Evolutionary conservation across 2,113 vertebrate genomes (phyloP).

Genomic region (Nyctereutes procyonoides): DNA sequence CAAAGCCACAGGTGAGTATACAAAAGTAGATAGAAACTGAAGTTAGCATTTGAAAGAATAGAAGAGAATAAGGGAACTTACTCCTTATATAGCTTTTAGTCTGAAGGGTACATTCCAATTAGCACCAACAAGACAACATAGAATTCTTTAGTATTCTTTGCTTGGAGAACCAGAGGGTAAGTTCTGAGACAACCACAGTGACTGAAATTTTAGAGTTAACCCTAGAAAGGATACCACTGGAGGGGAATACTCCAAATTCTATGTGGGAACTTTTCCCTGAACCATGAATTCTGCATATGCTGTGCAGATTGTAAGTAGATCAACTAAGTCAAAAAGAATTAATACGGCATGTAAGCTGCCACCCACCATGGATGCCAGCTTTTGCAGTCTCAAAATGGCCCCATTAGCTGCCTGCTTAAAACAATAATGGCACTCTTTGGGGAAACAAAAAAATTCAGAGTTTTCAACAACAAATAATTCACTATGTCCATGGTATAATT

Average conservation of each 20-base stretch:
- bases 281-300: neutral
- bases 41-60: neutral
- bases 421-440: neutral
- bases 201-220: neutral
- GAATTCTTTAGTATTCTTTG: neutral
- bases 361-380: neutral
- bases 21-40: neutral
- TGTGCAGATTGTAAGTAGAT: neutral
- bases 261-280: no score
- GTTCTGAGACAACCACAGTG: neutral
- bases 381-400: neutral
- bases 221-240: neutral
- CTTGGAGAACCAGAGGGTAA: neutral
- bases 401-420: neutral
- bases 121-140: neutral
- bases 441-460: neutral
- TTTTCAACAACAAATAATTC: neutral
- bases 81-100: neutral
- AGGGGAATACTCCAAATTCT: neutral
- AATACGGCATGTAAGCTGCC: neutral
- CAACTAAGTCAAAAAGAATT: accelerated
- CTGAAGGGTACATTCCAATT: neutral
- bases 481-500: neutral
- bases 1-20: neutral
- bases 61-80: neutral